phyloP scores from a whole-genome alignment of 1,140 invertebrate species.

The Wiebesia pumilae region DNA sequence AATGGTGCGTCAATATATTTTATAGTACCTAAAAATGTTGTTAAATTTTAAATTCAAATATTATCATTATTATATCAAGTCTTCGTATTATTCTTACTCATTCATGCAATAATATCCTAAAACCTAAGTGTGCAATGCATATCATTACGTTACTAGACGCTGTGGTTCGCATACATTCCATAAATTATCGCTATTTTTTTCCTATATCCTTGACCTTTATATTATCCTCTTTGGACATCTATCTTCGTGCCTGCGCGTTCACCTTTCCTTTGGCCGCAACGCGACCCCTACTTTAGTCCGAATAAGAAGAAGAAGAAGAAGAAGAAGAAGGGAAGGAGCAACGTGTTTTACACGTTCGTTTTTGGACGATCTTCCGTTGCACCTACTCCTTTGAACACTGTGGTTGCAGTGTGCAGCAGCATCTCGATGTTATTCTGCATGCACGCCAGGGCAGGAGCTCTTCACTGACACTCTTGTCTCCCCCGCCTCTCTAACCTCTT shows the following conservation, averaged over 20 bases:
- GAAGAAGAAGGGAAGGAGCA: conserved; percentile 49
- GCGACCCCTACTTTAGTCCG: conserved; percentile 22
- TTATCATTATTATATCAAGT: neutral
- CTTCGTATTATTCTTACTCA: too few species aligned
- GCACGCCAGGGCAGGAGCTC: conserved; percentile 52
- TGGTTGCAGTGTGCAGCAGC: conserved; percentile 53
- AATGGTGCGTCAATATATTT: too few species aligned
- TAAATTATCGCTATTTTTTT: neutral
- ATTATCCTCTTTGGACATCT: conserved; percentile 42
- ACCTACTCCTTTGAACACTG: conserved; percentile 56
- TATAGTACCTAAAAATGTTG: too few species aligned
- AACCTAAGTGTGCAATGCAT: neutral
- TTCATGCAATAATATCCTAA: neutral
- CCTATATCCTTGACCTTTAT: conserved; percentile 46
- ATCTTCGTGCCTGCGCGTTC: conserved; percentile 9
- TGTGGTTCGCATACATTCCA: neutral
- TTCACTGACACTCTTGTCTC: conserved; percentile 51
- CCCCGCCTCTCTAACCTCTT: neutral
- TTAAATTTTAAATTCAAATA: too few species aligned
- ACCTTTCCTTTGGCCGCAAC: conserved; percentile 20
- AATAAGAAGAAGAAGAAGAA: conserved; percentile 51
- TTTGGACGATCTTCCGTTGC: conserved; percentile 43
- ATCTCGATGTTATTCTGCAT: conserved; percentile 61
- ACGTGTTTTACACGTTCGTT: conserved; percentile 38
- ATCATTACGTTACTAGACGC: neutral